A percentile compares a stretch with the other conserved stretches of the same genome.
phyloP scores from a whole-genome alignment of 2,113 vertebrate species.

The Xyliphius kryptos region DNA sequence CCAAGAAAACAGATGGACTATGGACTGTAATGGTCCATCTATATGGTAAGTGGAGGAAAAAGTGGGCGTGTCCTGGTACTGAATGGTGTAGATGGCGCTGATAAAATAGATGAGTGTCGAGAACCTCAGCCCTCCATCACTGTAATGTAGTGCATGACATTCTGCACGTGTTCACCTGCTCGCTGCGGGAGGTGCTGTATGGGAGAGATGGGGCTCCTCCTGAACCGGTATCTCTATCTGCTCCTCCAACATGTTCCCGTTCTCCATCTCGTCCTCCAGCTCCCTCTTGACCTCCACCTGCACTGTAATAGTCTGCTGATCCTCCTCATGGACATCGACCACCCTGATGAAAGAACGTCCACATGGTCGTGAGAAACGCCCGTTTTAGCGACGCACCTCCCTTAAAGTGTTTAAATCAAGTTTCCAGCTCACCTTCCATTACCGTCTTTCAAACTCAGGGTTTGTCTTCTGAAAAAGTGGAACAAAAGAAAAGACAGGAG shows the following conservation, averaged over 20 bases:
- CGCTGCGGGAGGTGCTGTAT: neutral
- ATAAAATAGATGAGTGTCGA: neutral
- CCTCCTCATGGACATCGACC: conserved; percentile 65
- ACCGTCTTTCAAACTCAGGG: conserved; percentile 71
- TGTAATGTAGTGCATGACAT: neutral
- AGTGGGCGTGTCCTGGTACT: no score
- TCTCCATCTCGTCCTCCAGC: conserved; percentile 3
- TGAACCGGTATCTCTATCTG: neutral
- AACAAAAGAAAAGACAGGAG: neutral
- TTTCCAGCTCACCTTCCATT: conserved; percentile 74
- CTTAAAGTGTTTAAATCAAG: neutral
- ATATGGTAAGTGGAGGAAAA: no score
- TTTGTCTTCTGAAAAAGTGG: conserved; percentile 69
- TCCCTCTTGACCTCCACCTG: conserved; percentile 78
- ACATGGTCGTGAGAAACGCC: neutral
- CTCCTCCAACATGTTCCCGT: neutral
- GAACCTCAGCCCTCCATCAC: no score
- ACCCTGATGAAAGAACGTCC: conserved; percentile 53
- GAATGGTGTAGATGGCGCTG: no score
- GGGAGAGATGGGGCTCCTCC: neutral
- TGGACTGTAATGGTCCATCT: no score
- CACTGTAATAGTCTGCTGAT: conserved; percentile 81
- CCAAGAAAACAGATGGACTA: no score
- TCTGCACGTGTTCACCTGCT: conserved; percentile 19
- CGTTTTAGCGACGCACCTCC: no score